phyloP scores from a whole-genome alignment of 2,888 invertebrate species.

The Artemia sinica region DNA sequence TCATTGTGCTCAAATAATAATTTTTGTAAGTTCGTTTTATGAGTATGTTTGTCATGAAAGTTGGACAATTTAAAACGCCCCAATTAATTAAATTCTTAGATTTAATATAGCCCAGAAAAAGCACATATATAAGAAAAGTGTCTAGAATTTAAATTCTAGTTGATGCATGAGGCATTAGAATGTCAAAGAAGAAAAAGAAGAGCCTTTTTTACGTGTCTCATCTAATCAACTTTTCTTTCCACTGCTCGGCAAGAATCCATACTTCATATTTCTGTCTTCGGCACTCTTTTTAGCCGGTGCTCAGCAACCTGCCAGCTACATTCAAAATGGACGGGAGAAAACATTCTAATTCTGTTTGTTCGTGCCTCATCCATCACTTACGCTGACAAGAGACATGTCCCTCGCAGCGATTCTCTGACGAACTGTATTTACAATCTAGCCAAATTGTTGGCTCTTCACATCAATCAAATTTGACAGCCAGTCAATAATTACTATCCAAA shows the following conservation, averaged over 20 bases:
- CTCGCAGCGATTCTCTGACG: conserved; percentile 7
- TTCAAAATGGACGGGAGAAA: not conserved
- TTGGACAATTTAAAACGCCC: no score
- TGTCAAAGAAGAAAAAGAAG: no score
- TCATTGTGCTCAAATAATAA: no score
- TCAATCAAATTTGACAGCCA: conserved; percentile 2
- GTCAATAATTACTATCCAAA: conserved; percentile 12
- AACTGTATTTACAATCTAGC: not conserved
- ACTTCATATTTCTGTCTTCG: conserved; percentile 11
- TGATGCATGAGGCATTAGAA: no score
- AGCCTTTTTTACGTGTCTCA: not conserved
- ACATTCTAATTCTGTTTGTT: conserved; percentile 13
- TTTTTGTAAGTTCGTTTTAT: no score
- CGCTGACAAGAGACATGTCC: conserved; percentile 11
- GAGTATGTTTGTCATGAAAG: no score
- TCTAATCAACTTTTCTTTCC: conserved; percentile 1
- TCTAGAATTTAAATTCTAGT: no score
- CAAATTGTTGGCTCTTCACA: conserved; percentile 4
- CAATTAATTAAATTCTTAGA: no score
- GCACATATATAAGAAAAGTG: no score
- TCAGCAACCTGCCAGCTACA: not conserved
- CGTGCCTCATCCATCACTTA: conserved; percentile 9
- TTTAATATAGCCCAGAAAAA: no score
- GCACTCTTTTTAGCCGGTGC: conserved; percentile 6
- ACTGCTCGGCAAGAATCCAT: not conserved